These are phyloP conservation scores for Aquatica leii DNA, from an alignment of 2,888 invertebrate species.

Conservation along the genomic window DNA sequence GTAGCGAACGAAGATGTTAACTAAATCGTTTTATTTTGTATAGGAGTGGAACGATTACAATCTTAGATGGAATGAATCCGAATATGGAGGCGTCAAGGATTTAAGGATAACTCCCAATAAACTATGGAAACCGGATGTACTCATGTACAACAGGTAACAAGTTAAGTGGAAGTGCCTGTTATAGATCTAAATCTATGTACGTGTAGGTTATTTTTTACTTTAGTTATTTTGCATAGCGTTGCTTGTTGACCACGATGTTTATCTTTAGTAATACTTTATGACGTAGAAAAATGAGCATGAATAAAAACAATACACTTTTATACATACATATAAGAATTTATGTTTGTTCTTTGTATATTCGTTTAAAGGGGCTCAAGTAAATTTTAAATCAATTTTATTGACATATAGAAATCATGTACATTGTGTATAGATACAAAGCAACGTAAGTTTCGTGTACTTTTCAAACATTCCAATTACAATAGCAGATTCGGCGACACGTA, in stretches of 20 bases:
- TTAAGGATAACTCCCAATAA: conserved; percentile 94
- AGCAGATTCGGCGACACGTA: too few relatives aligned
- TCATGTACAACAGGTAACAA: conserved; percentile 98
- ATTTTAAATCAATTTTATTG: background rate
- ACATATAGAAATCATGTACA: background rate
- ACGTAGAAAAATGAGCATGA: conserved; percentile 16
- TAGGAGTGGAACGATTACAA: conserved; percentile 99
- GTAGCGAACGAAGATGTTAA: too few relatives aligned
- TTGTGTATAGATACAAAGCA: background rate
- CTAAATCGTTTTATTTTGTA: conserved; percentile 10
- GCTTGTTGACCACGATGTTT: too few relatives aligned
- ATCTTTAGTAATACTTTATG: too few relatives aligned
- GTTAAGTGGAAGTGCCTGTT: conserved; percentile 52
- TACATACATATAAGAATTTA: too few relatives aligned
- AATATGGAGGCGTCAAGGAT: conserved; percentile 93
- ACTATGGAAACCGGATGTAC: conserved; percentile 98
- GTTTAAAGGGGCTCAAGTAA: too few relatives aligned
- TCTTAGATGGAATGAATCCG: conserved; percentile 94
- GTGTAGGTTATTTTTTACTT: conserved; percentile 15
- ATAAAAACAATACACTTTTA: too few relatives aligned
- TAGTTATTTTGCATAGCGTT: conserved; percentile 19
- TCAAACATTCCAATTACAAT: conserved; percentile 9
- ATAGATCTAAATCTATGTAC: conserved; percentile 21
- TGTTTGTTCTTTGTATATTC: too few relatives aligned
- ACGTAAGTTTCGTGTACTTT: conserved; percentile 7